Conservation (phyloP, 2,797 vertebrate species). For the Picus viridis region DNA sequence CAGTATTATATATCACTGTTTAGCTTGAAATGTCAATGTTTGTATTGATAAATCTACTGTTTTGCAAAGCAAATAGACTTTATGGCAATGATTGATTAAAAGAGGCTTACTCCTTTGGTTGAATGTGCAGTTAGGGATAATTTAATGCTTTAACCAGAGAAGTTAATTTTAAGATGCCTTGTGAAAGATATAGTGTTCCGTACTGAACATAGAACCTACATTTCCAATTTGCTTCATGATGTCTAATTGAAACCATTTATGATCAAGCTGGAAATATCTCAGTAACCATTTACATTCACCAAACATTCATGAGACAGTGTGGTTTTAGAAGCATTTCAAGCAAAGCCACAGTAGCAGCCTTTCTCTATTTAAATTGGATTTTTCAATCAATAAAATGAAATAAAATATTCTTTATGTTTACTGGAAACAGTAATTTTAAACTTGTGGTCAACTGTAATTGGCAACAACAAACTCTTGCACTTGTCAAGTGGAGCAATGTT, state of each 20-base stretch:
- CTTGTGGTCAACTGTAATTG: constrained; percentile 39
- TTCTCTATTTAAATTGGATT: constrained; percentile 66
- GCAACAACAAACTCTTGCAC: constrained; percentile 59
- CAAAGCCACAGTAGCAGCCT: constrained; percentile 72
- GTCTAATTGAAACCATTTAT: constrained; percentile 72
- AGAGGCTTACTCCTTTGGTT: constrained; percentile 2
- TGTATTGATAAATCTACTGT: constrained; percentile 42
- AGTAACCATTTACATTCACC: constrained; percentile 60
- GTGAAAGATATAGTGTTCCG: constrained; percentile 23
- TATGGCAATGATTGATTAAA: constrained; percentile 37
- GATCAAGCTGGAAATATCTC: constrained; percentile 56
- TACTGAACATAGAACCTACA: constrained; percentile 14
- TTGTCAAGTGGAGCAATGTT: constrained; percentile 62
- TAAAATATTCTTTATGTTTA: constrained; percentile 72
- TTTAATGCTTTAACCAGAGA: neutral
- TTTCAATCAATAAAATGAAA: constrained; percentile 75
- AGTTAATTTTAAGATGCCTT: constrained; percentile 54
- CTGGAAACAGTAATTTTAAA: constrained; percentile 71
- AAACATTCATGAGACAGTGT: constrained; percentile 41
- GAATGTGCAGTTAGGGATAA: constrained; percentile 48
- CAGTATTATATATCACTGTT: constrained; percentile 6
- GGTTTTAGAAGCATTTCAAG: constrained; percentile 71
- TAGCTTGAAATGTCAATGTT: constrained; percentile 18
- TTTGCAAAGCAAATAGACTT: constrained; percentile 44
- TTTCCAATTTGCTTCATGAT: constrained; percentile 45